Conservation (phyloP, 1,140 invertebrate genomes). For the Platorchestia sp. region DNA sequence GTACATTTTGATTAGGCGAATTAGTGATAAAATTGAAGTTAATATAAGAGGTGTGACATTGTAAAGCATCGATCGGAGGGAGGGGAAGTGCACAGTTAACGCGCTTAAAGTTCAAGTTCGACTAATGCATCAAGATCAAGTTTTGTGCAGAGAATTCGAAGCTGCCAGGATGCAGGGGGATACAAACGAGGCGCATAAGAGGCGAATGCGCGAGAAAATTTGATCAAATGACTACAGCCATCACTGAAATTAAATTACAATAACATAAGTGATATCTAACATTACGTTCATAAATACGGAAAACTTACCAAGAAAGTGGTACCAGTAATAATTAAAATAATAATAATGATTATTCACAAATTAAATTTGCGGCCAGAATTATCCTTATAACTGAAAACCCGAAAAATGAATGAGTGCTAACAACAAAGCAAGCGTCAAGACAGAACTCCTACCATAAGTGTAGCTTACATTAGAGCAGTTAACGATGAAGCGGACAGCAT, state of each 20-base stretch:
- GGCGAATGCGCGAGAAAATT: not conserved
- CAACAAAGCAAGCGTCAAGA: constrained; percentile 38
- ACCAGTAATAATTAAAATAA: not conserved
- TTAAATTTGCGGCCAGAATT: constrained; percentile 24
- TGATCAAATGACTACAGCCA: constrained; percentile 54
- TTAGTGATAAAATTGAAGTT: not conserved
- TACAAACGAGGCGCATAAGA: not conserved
- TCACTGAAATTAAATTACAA: constrained; percentile 42
- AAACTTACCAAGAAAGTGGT: constrained; percentile 48
- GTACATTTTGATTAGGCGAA: constrained; percentile 14
- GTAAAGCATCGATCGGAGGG: not conserved
- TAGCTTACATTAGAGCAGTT: constrained; percentile 52
- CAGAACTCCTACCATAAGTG: constrained; percentile 40
- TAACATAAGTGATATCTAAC: constrained; percentile 45
- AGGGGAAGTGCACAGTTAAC: constrained; percentile 3
- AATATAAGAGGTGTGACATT: not conserved
- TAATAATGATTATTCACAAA: constrained; percentile 24
- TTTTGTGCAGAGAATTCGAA: not conserved
- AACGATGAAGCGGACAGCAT: constrained; percentile 48
- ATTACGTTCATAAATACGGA: constrained; percentile 53
- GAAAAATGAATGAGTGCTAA: not conserved
- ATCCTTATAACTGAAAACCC: constrained; percentile 41
- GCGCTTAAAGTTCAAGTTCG: not conserved
- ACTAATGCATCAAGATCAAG: not conserved
- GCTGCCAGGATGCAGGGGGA: constrained; percentile 2